Evolutionary conservation across 2,888 invertebrate species (phyloP).

Genomic region (Entomobrya multifasciata): DNA sequence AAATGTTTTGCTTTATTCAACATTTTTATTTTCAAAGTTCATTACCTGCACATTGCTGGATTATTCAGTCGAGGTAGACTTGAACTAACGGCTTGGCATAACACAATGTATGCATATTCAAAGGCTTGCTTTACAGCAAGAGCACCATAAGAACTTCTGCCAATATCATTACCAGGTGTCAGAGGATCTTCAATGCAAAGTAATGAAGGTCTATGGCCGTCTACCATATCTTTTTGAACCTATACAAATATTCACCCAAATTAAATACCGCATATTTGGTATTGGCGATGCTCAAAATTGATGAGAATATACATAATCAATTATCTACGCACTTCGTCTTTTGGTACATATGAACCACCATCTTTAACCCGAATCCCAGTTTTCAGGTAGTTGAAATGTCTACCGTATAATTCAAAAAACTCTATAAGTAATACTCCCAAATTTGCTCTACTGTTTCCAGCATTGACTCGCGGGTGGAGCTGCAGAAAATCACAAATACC

Average conservation of each 20-base stretch:
- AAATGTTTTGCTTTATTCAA: not conserved
- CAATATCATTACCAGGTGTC: conserved; percentile 97
- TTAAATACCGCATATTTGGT: too few species aligned
- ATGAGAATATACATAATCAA: too few species aligned
- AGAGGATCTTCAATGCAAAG: conserved; percentile 99
- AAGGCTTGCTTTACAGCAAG: conserved; percentile 95
- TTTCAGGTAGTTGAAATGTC: conserved; percentile 97
- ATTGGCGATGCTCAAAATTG: too few species aligned
- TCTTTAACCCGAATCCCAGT: conserved; percentile 96
- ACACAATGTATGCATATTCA: conserved; percentile 95
- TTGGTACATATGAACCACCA: conserved; percentile 95
- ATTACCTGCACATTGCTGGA: conserved; percentile 82
- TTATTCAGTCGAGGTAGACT: conserved; percentile 83
- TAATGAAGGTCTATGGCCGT: conserved; percentile 92
- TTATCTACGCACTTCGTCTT: conserved; percentile 86
- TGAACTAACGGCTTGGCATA: conserved; percentile 88
- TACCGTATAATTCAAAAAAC: conserved; percentile 98
- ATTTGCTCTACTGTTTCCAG: conserved; percentile 86
- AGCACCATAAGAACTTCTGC: conserved; percentile 95
- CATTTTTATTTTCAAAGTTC: not conserved
- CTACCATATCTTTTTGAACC: conserved; percentile 93
- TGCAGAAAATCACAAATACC: conserved; percentile 82
- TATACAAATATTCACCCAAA: conserved; percentile 74
- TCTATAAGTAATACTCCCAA: conserved; percentile 96
- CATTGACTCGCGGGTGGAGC: conserved; percentile 92